These are phyloP conservation scores for Elmis aenea DNA, from an alignment of 2,888 invertebrate species.

Conservation along the genomic window DNA sequence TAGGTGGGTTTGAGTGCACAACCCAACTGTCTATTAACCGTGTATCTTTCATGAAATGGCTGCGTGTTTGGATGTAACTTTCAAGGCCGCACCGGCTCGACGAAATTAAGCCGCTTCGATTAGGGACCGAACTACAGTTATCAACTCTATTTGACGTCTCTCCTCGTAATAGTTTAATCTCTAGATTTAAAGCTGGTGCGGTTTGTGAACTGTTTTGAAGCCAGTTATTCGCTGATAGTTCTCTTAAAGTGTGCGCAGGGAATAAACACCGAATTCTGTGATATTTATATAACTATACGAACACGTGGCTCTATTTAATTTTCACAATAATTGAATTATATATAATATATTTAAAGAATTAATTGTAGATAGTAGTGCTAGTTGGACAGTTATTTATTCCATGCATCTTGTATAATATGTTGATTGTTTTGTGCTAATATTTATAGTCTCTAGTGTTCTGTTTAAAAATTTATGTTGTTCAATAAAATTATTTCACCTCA, in stretches of 20 bases:
- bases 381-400: constrained; percentile 42
- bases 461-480: constrained; percentile 34
- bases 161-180: constrained; percentile 11
- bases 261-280: constrained; percentile 37
- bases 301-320: constrained; percentile 12
- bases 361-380: constrained; percentile 28
- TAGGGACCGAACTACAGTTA: too few relatives aligned
- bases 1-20: constrained; percentile 33
- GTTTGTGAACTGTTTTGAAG: constrained; percentile 5
- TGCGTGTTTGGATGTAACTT: too few relatives aligned
- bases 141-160: constrained; percentile 17
- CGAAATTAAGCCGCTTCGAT: constrained; percentile 6
- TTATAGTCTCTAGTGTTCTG: constrained; percentile 37
- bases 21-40: constrained; percentile 29
- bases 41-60: too few relatives aligned
- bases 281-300: constrained; percentile 6
- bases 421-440: constrained; percentile 43
- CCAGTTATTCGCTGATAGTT: constrained; percentile 37
- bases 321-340: too few relatives aligned
- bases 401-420: constrained; percentile 43
- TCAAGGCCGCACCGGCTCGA: too few relatives aligned
- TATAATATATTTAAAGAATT: constrained; percentile 22
- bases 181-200: constrained; percentile 8
- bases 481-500: constrained; percentile 44
- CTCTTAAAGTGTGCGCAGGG: constrained; percentile 36